Evolutionary conservation across 2,888 invertebrate genomes (phyloP).

Genomic region (Hirtodrosophila alboralis): DNA sequence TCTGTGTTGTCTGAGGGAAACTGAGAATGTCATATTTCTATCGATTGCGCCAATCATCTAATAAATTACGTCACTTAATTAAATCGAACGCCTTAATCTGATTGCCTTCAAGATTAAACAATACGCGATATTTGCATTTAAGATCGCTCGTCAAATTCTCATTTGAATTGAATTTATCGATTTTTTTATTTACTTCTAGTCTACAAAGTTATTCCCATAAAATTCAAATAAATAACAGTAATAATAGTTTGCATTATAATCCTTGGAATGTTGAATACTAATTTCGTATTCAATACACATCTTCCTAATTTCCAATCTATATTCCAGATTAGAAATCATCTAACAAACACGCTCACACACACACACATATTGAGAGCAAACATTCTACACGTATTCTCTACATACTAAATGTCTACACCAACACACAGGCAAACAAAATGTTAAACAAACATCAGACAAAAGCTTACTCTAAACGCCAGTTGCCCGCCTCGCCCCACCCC

Average conservation of each 20-base stretch:
- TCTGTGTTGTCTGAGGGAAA: constrained; percentile 3
- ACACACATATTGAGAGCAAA: constrained; percentile 24
- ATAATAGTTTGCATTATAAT: constrained; percentile 14
- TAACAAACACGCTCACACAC: constrained; percentile 15
- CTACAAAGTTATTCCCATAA: too few species aligned
- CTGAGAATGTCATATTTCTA: constrained; percentile 9
- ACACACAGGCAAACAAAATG: constrained; percentile 11
- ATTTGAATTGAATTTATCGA: background rate
- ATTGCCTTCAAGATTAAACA: constrained; percentile 43
- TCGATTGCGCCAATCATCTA: constrained; percentile 48
- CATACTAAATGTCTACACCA: too few species aligned
- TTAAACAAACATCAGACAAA: constrained; percentile 49
- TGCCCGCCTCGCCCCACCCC: constrained; percentile 3
- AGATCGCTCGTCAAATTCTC: background rate
- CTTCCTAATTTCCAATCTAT: constrained; percentile 40
- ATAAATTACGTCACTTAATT: constrained; percentile 64
- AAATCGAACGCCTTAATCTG: constrained; percentile 52
- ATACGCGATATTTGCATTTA: constrained; percentile 33
- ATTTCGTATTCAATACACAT: constrained; percentile 35
- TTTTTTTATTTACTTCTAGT: too few species aligned
- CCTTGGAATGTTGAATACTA: constrained; percentile 6
- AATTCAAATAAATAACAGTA: constrained; percentile 36
- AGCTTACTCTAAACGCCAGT: constrained; percentile 39
- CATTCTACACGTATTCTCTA: constrained; percentile 30
- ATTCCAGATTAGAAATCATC: constrained; percentile 46